Conservation (phyloP, 2,797 vertebrate species). For the Pogonophryne albipinna region DNA sequence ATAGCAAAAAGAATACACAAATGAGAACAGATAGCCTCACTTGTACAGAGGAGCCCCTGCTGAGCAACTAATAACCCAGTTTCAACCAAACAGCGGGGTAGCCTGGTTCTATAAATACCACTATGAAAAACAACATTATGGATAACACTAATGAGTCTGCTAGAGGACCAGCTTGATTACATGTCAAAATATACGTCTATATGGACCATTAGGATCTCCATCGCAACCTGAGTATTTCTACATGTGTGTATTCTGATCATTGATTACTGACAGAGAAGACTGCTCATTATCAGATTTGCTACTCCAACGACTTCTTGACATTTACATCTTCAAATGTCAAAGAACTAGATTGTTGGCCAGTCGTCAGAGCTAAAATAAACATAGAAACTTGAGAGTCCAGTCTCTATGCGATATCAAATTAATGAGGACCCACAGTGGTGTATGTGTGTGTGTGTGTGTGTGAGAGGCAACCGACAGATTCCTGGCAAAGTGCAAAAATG, state of each 20-base stretch:
- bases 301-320: constrained; percentile 20
- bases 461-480: constrained; percentile 2
- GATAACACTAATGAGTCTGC: constrained; percentile 48
- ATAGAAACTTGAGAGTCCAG: constrained; percentile 12
- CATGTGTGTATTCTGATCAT: constrained; percentile 3
- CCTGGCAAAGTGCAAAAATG: constrained; percentile 32
- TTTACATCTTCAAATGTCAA: constrained; percentile 45
- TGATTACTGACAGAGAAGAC: constrained; percentile 20
- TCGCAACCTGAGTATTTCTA: constrained; percentile 17
- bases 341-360: constrained; percentile 7
- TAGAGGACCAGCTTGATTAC: constrained; percentile 52
- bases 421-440: constrained; percentile 9
- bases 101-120: constrained; percentile 59
- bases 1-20: constrained; percentile 41
- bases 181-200: constrained; percentile 58
- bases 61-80: constrained; percentile 75
- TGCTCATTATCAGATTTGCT: constrained; percentile 7
- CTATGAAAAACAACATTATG: constrained; percentile 53
- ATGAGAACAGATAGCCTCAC: constrained; percentile 47
- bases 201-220: constrained; percentile 40
- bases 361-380: constrained; percentile 31
- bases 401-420: constrained; percentile 19
- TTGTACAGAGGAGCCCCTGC: constrained; percentile 51
- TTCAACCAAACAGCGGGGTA: constrained; percentile 62
- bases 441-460: not conserved